Base-by-base conservation (phyloP, 2,113 vertebrate genomes). In the Pedetes capensis region DNA sequence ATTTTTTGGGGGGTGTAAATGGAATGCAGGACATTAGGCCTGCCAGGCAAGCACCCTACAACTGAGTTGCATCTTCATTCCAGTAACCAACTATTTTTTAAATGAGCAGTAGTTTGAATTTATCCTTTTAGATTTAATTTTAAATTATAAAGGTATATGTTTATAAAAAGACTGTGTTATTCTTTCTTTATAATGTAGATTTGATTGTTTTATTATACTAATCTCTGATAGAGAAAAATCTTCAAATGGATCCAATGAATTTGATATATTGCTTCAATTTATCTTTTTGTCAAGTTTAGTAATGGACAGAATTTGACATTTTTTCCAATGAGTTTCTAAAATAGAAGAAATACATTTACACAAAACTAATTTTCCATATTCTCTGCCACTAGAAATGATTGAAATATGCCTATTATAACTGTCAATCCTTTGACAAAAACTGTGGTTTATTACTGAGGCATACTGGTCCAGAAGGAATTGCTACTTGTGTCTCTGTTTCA, bases 311-410 rank as follows among this genome's bases (percentile, higher is more conserved):
- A 96, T 47, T 47, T 79, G n/a, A 25, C 59, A 32, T n/a, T 83
- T 81, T 87, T 22, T 88, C 51, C 32, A 89, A 44, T 87, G 84
- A 83, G 72, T 12, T 71, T 87, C 76, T 78, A n/a, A 39, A n/a
- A 42, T 22, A 53, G 27, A 25, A 63, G 11, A 93, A 86, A 55
- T 68, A 7, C n/a, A 20, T 59, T 83, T 83, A 71, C 1, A 69
- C 53, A 68, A 87, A 84, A 72, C 66, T 44, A 42, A 79, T 64
- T 86, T 93, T 79, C n/a, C 29, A 72, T 82, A 85, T 49, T 88
- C 6, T 47, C 8, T 88, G 37, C 13, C 34, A 25, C 13, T 69
- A 42, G 49, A 72, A 90, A 72, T 69, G 74, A 91, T 25, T 95
- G 23, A 79, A 85, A 87, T 69, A 78, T 74, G 51, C 4, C 27